These are phyloP conservation scores for Halisarca cf. caerulea DNA, from an alignment of 37 sponge, comb jelly and placozoan species.

Conservation along the genomic window DNA sequence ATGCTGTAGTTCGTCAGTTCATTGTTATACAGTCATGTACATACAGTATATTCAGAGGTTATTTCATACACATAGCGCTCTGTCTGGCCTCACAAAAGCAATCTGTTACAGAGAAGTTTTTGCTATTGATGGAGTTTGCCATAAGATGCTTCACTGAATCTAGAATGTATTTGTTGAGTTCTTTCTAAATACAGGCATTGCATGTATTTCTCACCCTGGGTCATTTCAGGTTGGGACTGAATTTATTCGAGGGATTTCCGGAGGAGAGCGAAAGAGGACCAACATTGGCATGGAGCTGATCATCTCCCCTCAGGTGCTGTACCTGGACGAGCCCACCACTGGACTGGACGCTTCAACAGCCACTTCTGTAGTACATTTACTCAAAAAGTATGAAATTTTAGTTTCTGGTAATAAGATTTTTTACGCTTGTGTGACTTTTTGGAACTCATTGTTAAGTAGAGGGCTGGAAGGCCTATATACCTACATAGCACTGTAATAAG, in stretches of 20 bases:
- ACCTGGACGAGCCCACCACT: constrained; percentile 91
- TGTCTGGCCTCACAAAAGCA: too few species aligned
- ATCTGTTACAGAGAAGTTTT: too few species aligned
- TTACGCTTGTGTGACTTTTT: neutral
- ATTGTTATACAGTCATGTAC: too few species aligned
- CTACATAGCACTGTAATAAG: too few species aligned
- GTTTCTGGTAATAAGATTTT: neutral
- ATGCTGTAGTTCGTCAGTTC: too few species aligned
- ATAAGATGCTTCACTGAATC: too few species aligned
- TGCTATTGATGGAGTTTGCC: too few species aligned
- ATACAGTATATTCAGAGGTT: too few species aligned
- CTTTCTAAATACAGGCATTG: too few species aligned
- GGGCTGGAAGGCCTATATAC: neutral
- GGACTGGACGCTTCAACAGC: constrained; percentile 88
- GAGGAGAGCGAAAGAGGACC: constrained; percentile 90
- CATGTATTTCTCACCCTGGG: too few species aligned
- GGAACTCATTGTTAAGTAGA: neutral
- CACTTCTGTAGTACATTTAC: constrained; percentile 64
- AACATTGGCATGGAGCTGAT: constrained; percentile 94
- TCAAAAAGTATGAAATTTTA: constrained; percentile 80
- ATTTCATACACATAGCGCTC: too few species aligned
- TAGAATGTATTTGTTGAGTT: too few species aligned
- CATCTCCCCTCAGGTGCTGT: constrained; percentile 78
- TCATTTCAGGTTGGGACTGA: constrained; percentile 74
- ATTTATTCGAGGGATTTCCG: constrained; percentile 79